Base-by-base conservation (phyloP, 2,888 invertebrate species). In the Apocheima hispidaria region DNA sequence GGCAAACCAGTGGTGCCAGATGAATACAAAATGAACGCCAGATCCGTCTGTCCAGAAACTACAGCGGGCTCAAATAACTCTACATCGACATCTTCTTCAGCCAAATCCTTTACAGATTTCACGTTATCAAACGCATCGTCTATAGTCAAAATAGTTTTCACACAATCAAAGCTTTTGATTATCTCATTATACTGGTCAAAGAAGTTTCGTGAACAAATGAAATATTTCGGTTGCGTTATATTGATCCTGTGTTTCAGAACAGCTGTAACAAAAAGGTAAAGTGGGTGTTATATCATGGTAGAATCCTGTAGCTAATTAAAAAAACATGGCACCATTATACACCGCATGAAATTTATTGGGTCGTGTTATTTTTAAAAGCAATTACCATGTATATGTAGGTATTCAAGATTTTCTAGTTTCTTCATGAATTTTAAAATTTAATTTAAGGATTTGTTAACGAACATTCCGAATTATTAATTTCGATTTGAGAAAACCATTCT, bases 1-100 rank as follows among this genome's bases (percentile, higher is more conserved):
- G 95, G 94, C 72, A 95, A 81, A 0, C 96, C 96, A 14, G 94
- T 94, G 0, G 96, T 96, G 44, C 96, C 96, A 57, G 96, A 95
- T 33, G 96, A 96, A 81, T 94, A 95, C 60, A 95, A 89, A 73
- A 95, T 87, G 20, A 82, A 71, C 0, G 84, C 86, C 1, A 75
- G 74, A 66, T 88, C 87, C 23, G 64, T 76, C 56, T 84, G 82
- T 58, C 87, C 88, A 54, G 78, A 94, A n/a, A 95, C 87, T 16
- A 83, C 71, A 51, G 78, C 71, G 30, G 94, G 94, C 49, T 91
- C 83, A 70, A 86, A 88, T 48, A 73, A 76, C 60, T 80, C 57
- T 60, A 81, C 63, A 74, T 86, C 78, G 61, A 77, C 68, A 58
- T 74, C 61, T 70, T 73, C 65, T 49, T 70, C 66, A 60, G 78